Conservation (phyloP, 2,888 invertebrate species). For the Amiota communis region DNA sequence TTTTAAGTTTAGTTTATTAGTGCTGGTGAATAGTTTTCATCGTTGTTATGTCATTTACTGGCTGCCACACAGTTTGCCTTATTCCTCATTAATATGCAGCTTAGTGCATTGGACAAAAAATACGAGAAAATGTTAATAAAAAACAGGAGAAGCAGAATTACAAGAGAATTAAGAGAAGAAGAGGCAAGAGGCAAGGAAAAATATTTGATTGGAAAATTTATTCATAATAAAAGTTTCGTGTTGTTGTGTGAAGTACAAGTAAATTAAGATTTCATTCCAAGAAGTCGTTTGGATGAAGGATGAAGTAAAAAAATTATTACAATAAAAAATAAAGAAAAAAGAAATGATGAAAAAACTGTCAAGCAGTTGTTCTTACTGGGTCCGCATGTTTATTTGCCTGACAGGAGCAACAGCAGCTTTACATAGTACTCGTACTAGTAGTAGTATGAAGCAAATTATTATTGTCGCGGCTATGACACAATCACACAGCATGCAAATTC, state of each 20-base stretch:
- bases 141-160: too few relatives aligned
- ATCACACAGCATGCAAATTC: too few relatives aligned
- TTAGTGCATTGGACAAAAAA: neutral
- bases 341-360: neutral
- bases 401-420: slow-evolving; percentile 3
- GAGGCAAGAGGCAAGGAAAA: too few relatives aligned
- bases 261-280: neutral
- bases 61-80: too few relatives aligned
- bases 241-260: neutral
- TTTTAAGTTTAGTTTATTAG: too few relatives aligned
- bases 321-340: neutral
- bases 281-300: neutral
- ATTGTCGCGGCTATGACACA: neutral
- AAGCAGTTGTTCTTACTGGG: neutral
- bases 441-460: neutral
- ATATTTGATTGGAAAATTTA: too few relatives aligned
- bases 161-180: too few relatives aligned
- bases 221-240: too few relatives aligned
- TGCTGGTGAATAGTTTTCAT: too few relatives aligned
- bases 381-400: neutral
- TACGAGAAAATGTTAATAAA: neutral
- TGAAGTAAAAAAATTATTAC: neutral
- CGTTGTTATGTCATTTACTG: too few relatives aligned
- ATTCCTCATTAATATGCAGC: neutral
- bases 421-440: too few relatives aligned